phyloP scores from a whole-genome alignment of 1,140 invertebrate genomes.

The Microvelia longipes region DNA sequence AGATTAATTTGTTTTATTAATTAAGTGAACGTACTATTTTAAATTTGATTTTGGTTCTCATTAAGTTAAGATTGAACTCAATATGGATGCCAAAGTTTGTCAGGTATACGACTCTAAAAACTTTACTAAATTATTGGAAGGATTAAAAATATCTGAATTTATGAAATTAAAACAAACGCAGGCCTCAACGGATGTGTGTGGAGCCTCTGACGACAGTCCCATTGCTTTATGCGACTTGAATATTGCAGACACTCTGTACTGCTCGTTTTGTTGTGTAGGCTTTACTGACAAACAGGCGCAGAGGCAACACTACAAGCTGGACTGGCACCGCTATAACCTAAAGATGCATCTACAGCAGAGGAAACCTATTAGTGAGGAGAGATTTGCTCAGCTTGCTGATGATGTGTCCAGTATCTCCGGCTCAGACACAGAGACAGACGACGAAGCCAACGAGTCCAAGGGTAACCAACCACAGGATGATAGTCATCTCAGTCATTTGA shows the following conservation, averaged over 20 bases:
- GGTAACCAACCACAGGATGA: no score
- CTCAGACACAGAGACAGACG: slow-evolving; percentile 34
- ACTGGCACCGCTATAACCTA: slow-evolving; percentile 93
- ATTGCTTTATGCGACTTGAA: slow-evolving; percentile 29
- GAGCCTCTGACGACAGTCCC: slow-evolving; percentile 24
- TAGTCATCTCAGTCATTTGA: slow-evolving; percentile 35
- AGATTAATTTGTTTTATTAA: no score
- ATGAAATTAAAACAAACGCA: slow-evolving; percentile 40
- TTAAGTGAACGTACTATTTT: no score
- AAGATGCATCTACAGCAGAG: slow-evolving; percentile 81
- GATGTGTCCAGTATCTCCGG: slow-evolving; percentile 63
- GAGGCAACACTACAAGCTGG: slow-evolving; percentile 72
- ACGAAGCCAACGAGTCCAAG: no score
- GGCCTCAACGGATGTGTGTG: no score
- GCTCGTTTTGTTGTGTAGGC: slow-evolving; percentile 37
- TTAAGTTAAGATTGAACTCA: no score
- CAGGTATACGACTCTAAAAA: slow-evolving; percentile 36
- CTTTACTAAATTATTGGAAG: slow-evolving; percentile 36
- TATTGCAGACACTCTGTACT: slow-evolving; percentile 35
- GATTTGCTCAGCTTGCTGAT: slow-evolving; percentile 50
- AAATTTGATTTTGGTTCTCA: no score
- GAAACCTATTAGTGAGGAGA: slow-evolving; percentile 63
- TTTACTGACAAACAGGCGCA: slow-evolving; percentile 42
- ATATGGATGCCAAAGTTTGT: slow-evolving; percentile 8
- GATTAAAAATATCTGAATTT: slow-evolving; percentile 40